Conservation (phyloP, 2,113 vertebrate genomes). For the Callipepla californica region DNA sequence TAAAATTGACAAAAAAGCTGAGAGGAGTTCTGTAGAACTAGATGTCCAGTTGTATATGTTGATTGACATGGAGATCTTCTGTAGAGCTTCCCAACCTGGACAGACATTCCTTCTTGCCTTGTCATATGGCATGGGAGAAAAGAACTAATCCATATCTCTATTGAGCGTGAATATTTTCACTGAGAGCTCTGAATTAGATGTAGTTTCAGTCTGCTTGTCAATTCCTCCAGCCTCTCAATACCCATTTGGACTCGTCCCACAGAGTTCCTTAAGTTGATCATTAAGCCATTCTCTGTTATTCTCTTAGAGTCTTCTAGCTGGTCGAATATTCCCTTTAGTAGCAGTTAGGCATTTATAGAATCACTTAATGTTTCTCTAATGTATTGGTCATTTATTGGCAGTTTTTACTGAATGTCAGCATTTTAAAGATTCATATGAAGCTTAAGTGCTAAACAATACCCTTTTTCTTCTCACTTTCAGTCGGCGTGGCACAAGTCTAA, state of each 20-base stretch:
- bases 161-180: background rate
- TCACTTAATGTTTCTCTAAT: background rate
- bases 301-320: background rate
- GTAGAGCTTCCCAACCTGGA: background rate
- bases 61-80: background rate
- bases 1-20: background rate
- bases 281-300: background rate
- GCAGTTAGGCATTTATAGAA: background rate
- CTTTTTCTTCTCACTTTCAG: constrained; percentile 75
- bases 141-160: background rate
- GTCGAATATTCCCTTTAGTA: background rate
- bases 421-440: background rate
- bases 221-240: background rate
- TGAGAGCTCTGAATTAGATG: background rate
- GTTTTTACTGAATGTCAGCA: background rate
- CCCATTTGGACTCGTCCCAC: background rate
- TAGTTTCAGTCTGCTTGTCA: background rate
- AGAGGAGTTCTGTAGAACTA: background rate
- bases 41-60: background rate
- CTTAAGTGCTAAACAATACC: background rate
- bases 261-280: background rate
- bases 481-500: constrained; percentile 95
- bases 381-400: constrained; percentile 10
- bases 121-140: background rate
- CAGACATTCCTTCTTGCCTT: background rate